phyloP scores from a whole-genome alignment of 2,797 vertebrate species.

The Sibirionetta formosa region DNA sequence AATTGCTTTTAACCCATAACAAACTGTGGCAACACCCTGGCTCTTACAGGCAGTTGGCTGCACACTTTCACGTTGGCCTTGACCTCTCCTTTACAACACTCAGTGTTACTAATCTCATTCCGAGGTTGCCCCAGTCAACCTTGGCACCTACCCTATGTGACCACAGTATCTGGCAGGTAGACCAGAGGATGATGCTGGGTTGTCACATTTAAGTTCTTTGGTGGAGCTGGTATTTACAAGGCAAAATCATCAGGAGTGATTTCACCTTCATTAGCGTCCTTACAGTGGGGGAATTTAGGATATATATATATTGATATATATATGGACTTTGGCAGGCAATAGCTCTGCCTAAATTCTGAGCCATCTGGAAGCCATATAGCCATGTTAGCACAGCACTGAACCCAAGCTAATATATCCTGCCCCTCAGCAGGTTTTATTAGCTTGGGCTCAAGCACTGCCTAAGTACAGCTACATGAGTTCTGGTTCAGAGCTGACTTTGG shows the following conservation, averaged over 20 bases:
- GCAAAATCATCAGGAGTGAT: neutral
- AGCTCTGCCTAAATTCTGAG: conserved; percentile 47
- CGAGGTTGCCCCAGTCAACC: neutral
- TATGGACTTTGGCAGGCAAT: conserved; percentile 43
- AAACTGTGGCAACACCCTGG: neutral
- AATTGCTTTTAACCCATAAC: neutral
- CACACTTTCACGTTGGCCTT: neutral
- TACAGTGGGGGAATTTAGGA: neutral
- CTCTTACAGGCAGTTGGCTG: neutral
- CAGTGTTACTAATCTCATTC: neutral
- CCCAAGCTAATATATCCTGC: conserved; percentile 68
- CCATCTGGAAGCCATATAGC: conserved; percentile 72
- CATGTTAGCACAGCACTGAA: conserved; percentile 72
- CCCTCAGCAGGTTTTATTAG: conserved; percentile 76
- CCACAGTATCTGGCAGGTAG: neutral
- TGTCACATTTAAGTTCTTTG: neutral
- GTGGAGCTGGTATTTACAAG: neutral
- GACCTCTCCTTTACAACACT: neutral
- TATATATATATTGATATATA: neutral
- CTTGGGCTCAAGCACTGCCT: conserved; percentile 56
- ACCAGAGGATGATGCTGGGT: neutral
- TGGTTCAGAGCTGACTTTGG: conserved; percentile 65
- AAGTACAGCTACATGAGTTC: conserved; percentile 46
- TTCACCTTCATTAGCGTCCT: neutral
- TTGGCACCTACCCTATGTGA: neutral